Evolutionary conservation across 2,888 invertebrate species (phyloP).

Genomic region (Melanostoma mellinum): DNA sequence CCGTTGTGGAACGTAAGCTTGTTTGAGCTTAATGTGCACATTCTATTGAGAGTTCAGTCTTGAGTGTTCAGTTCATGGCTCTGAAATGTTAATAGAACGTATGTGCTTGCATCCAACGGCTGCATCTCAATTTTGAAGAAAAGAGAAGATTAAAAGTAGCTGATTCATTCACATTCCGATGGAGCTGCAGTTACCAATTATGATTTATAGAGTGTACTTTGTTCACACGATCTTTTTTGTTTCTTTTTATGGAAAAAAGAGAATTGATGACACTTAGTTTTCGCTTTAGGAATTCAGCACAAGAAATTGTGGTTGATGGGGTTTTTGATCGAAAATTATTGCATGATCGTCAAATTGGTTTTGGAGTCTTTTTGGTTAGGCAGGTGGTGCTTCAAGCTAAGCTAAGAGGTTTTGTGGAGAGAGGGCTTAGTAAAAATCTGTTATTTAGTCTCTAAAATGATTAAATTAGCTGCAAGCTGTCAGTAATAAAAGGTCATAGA

Average conservation of each 20-base stretch:
- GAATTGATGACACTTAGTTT: background rate
- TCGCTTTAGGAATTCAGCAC: constrained; percentile 2
- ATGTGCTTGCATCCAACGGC: background rate
- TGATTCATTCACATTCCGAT: constrained; percentile 52
- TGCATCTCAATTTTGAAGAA: constrained; percentile 5
- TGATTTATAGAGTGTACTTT: constrained; percentile 4
- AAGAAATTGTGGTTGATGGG: background rate
- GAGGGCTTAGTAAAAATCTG: too few species aligned
- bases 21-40: background rate
- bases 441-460: too few species aligned
- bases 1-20: constrained; percentile 54
- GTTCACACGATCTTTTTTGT: background rate
- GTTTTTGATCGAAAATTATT: too few species aligned
- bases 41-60: background rate
- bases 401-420: too few species aligned
- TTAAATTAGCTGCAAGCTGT: too few species aligned
- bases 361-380: too few species aligned
- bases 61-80: background rate
- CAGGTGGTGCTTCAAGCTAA: too few species aligned
- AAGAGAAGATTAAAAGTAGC: constrained; percentile 5
- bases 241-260: too few species aligned
- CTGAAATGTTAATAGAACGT: background rate
- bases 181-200: constrained; percentile 5
- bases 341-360: too few species aligned
- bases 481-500: too few species aligned